These are phyloP conservation scores for Lacanobia oleracea DNA, from an alignment of 2,888 invertebrate genomes.

Conservation along the genomic window DNA sequence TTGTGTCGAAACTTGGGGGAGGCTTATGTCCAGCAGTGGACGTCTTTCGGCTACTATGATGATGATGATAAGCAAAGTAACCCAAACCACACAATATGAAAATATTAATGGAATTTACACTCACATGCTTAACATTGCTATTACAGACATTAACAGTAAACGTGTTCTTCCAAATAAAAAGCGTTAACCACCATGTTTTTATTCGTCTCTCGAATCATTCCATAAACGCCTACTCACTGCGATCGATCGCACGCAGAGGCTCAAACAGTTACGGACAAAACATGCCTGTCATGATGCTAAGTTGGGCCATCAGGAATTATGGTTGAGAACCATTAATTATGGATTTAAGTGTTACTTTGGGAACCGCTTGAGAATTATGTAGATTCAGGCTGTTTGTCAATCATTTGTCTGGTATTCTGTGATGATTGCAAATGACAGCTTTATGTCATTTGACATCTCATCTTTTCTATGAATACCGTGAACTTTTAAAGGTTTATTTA, in stretches of 20 bases:
- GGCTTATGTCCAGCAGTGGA: too few species aligned
- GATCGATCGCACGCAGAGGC: constrained; percentile 18
- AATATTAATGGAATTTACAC: too few species aligned
- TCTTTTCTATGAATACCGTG: background rate
- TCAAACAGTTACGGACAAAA: background rate
- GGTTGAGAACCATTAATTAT: constrained; percentile 7
- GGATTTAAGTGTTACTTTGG: background rate
- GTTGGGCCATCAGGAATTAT: constrained; percentile 14
- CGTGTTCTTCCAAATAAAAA: background rate
- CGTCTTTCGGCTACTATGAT: too few species aligned
- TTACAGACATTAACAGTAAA: background rate
- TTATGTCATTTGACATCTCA: background rate
- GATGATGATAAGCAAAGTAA: too few species aligned
- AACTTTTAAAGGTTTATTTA: too few species aligned
- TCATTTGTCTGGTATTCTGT: background rate
- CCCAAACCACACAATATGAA: too few species aligned
- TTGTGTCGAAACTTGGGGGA: too few species aligned
- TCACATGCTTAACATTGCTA: too few species aligned
- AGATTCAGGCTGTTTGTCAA: background rate
- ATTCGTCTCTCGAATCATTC: constrained; percentile 9
- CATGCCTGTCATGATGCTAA: constrained; percentile 28
- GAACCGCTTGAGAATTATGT: background rate
- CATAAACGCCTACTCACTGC: constrained; percentile 20
- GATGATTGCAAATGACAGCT: background rate
- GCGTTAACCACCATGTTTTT: background rate